Evolutionary conservation across 2,797 vertebrate genomes (phyloP).

Genomic region (Ciconia nigra): DNA sequence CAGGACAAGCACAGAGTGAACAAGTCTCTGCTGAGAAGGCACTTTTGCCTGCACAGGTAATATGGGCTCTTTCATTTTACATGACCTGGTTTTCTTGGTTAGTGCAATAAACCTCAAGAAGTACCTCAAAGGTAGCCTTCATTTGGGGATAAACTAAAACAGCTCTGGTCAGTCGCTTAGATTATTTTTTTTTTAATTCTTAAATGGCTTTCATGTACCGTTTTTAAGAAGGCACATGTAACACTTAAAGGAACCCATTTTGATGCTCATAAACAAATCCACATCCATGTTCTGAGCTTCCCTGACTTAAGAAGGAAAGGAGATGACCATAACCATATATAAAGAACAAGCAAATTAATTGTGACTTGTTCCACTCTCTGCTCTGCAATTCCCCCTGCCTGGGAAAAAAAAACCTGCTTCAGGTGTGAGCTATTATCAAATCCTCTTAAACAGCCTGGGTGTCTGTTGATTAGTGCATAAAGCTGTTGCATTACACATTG

Average conservation of each 20-base stretch:
- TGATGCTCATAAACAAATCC: background rate
- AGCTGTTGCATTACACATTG: background rate
- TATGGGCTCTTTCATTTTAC: background rate
- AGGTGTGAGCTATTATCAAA: background rate
- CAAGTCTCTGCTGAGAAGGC: background rate
- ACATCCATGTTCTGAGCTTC: background rate
- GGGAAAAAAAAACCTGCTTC: background rate
- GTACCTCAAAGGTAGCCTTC: background rate
- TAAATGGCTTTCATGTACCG: background rate
- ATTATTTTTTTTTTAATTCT: background rate
- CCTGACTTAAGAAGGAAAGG: background rate
- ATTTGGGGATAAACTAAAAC: background rate
- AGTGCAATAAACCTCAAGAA: background rate
- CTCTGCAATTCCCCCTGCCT: background rate
- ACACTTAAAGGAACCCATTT: background rate
- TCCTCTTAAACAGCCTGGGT: background rate
- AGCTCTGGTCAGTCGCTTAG: background rate
- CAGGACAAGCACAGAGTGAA: background rate
- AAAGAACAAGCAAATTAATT: background rate
- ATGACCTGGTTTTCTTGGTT: background rate
- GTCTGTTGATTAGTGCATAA: background rate
- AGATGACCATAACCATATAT: background rate
- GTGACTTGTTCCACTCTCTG: background rate
- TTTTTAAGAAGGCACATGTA: background rate
- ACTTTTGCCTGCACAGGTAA: background rate